phyloP scores from a whole-genome alignment of 2,113 vertebrate genomes.

The Psophia crepitans region DNA sequence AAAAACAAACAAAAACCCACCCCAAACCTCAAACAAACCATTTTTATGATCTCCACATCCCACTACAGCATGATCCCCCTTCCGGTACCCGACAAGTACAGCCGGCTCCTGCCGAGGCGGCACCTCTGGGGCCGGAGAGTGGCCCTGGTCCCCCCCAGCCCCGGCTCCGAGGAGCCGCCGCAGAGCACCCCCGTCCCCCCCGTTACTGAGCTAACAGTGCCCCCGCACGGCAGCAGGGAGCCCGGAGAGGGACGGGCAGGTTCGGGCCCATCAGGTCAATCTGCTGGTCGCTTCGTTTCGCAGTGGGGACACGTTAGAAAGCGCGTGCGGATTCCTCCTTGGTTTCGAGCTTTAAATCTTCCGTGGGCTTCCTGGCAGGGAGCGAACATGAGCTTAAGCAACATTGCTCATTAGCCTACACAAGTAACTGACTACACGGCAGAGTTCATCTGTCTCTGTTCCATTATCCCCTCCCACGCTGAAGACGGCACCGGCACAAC shows the following conservation, averaged over 20 bases:
- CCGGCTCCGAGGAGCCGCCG: not conserved
- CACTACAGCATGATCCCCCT: not conserved
- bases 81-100: not conserved
- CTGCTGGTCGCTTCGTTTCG: not conserved
- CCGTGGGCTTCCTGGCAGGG: not conserved
- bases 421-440: not conserved
- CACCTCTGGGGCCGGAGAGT: not conserved
- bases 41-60: slow-evolving; percentile 14
- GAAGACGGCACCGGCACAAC: not conserved
- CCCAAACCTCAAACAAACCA: not conserved
- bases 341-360: not conserved
- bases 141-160: not conserved
- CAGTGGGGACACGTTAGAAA: accelerated
- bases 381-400: not conserved
- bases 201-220: slow-evolving; percentile 28
- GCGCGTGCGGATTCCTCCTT: not conserved
- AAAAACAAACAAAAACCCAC: no score
- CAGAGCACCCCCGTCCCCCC: not conserved
- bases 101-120: not conserved
- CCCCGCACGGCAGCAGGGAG: slow-evolving; percentile 30
- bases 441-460: not conserved
- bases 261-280: not conserved
- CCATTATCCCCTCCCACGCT: not conserved
- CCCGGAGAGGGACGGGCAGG: accelerated
- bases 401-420: not conserved